Evolutionary conservation across 2,888 invertebrate genomes (phyloP), one percentile per base, ranked within the genome.

Genomic region (Parthenolecanium corni): DNA sequence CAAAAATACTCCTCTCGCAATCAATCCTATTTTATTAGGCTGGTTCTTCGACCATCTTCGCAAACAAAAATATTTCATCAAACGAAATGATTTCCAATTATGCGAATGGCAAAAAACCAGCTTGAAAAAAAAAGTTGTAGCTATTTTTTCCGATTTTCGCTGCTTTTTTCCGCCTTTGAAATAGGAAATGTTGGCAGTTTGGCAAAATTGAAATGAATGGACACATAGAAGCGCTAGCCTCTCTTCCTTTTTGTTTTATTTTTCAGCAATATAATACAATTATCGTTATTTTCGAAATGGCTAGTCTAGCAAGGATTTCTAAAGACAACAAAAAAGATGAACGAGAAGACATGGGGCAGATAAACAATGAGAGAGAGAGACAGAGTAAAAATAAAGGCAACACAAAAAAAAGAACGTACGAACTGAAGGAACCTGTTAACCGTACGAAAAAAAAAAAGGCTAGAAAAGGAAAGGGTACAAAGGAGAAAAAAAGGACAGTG

Each of bases 131-230:
- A 6, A 9, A 6, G 31, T 31, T 6, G 31, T 9, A 6, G 9
- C 31, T 31, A 31, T 31, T 31, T 31, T 31, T 31, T 31, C 9
- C 31, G 4, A 31, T 31, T 31, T 31, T 31, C 31, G 4, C 31
- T 9, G 5, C 9, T 31, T 31, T 31, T 31, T 9, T 31, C 31
- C 31, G 5, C 9, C 9, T 31, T 9, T 31, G 31, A 20, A 20
- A 49, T 5, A 18, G 18, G n/a, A 16, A 46, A 56, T 44, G 42
- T 56, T 56, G 56, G 56, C 56, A 56, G 56, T 56, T 40, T 14
- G 52, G 56, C 44, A 44, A 56, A 56, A 56, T 56, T 56, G 56
- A 56, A 56, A 56, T 56, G 56, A 56, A 56, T 56, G 56, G 42
- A 54, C 42, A 23, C 49, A 44, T 42, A 44, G 56, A 23, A 56